phyloP scores from a whole-genome alignment of 1,140 invertebrate genomes.

The Plectus sambesii region DNA sequence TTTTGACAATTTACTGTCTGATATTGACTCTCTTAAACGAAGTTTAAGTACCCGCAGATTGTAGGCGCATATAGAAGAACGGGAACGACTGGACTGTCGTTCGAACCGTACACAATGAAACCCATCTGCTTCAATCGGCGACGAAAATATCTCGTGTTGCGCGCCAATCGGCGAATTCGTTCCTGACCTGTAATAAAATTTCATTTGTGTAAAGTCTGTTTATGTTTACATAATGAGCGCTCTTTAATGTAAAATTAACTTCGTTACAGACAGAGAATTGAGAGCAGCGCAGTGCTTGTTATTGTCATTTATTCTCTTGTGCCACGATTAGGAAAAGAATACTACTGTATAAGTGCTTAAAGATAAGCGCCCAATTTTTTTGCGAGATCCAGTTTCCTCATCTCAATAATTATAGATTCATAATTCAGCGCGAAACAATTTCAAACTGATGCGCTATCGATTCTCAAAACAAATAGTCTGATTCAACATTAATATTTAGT shows the following conservation, averaged over 20 bases:
- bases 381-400: no score
- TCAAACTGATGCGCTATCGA: no score
- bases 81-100: constrained; percentile 90
- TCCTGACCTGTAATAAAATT: constrained; percentile 51
- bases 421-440: no score
- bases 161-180: constrained; percentile 62
- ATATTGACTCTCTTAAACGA: constrained; percentile 56
- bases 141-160: constrained; percentile 78
- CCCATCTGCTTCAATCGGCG: constrained; percentile 73
- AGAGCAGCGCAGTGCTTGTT: background rate
- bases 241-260: constrained; percentile 12
- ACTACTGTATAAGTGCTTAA: background rate
- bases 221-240: background rate
- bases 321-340: constrained; percentile 1
- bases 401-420: no score
- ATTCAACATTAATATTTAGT: no score
- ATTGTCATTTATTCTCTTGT: background rate
- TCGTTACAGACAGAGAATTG: constrained; percentile 18
- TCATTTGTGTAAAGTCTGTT: constrained; percentile 8
- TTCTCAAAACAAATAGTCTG: no score
- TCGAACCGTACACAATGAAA: constrained; percentile 88
- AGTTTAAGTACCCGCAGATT: constrained; percentile 56
- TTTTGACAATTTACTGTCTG: constrained; percentile 1
- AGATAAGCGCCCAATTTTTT: no score
- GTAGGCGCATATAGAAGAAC: constrained; percentile 84